Evolutionary conservation across 2,113 vertebrate genomes (phyloP).

Genomic region (Pedionomus torquatus): DNA sequence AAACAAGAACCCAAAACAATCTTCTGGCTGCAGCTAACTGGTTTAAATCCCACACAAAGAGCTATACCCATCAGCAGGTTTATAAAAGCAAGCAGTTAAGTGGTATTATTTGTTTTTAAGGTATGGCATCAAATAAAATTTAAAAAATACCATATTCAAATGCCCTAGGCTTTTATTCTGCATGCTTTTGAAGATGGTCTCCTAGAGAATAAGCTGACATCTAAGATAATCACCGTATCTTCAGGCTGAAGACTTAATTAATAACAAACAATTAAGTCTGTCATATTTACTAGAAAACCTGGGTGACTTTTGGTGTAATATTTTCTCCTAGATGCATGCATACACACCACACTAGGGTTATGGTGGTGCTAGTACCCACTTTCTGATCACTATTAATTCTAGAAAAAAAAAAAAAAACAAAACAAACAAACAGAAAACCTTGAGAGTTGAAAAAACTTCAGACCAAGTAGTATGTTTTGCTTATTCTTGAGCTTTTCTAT

Average conservation of each 20-base stretch:
- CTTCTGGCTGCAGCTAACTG: neutral
- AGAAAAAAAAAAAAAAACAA: neutral
- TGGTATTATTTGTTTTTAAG: constrained; percentile 4
- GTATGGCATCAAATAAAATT: neutral
- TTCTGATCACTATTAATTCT: neutral
- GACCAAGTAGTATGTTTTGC: neutral
- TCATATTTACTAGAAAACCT: neutral
- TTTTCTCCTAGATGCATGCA: neutral
- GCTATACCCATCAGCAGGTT: neutral
- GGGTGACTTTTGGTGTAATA: neutral
- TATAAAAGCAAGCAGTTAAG: neutral
- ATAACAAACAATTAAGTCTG: neutral
- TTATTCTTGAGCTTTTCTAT: neutral
- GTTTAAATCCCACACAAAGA: neutral
- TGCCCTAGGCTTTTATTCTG: neutral
- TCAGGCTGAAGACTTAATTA: constrained; percentile 12
- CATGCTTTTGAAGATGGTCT: constrained; percentile 17
- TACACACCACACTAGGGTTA: neutral
- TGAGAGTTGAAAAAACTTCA: neutral
- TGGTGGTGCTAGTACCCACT: neutral
- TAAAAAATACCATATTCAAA: neutral
- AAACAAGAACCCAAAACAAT: neutral
- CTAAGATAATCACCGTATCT: neutral
- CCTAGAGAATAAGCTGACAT: neutral
- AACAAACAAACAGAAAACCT: too few relatives aligned